phyloP scores from a whole-genome alignment of 2,888 invertebrate genomes.

The Halictus ligatus region DNA sequence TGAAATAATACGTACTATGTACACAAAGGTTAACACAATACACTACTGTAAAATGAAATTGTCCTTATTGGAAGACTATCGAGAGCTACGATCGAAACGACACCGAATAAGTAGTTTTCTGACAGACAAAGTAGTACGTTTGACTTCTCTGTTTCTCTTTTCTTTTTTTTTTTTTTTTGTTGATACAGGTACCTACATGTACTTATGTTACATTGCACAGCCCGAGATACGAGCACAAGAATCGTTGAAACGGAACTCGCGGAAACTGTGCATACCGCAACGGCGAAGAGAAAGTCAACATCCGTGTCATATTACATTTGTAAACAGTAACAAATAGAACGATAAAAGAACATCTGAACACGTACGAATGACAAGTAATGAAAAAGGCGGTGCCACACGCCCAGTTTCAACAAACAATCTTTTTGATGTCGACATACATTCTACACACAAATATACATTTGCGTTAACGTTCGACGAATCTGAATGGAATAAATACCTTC shows the following conservation, averaged over 20 bases:
- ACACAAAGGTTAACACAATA: background rate
- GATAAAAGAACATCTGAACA: conserved; percentile 24
- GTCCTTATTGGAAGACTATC: background rate
- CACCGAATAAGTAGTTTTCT: conserved; percentile 4
- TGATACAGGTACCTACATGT: conserved; percentile 13
- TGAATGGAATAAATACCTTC: conserved; percentile 53
- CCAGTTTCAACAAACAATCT: conserved; percentile 26
- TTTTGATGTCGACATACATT: background rate
- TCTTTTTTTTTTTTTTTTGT: conserved; percentile 25
- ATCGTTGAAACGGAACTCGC: background rate
- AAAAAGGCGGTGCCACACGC: conserved; percentile 80
- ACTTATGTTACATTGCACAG: background rate
- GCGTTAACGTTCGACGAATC: background rate
- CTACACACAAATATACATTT: background rate
- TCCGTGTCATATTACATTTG: background rate
- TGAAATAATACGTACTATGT: background rate
- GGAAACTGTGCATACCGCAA: background rate
- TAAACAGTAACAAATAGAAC: background rate
- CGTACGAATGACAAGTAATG: conserved; percentile 71
- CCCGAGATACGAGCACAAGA: background rate
- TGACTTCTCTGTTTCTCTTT: conserved; percentile 9
- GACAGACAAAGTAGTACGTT: conserved; percentile 18
- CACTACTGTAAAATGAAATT: background rate
- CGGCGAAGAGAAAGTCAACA: conserved; percentile 6
- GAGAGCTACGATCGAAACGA: background rate